These are phyloP conservation scores for Sarcophaga peregrina DNA, from an alignment of 1,140 invertebrate genomes.

Conservation along the genomic window DNA sequence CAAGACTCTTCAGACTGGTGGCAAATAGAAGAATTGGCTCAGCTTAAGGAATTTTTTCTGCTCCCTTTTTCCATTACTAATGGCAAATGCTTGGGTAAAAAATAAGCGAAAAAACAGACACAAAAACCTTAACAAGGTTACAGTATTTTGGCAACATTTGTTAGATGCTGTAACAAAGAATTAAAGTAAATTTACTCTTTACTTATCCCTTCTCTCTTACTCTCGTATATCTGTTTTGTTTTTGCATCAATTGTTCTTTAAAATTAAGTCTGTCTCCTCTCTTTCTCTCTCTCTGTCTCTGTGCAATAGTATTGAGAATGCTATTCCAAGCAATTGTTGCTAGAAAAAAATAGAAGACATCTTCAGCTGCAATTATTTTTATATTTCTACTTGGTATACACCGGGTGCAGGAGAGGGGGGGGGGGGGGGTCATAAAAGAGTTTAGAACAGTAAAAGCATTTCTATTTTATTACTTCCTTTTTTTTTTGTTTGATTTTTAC, in stretches of 20 bases:
- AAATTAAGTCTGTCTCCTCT: no score
- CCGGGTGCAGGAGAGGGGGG: neutral
- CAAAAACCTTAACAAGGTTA: neutral
- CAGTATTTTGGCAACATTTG: slow-evolving; percentile 34
- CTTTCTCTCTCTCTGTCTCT: no score
- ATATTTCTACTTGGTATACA: neutral
- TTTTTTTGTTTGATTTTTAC: neutral
- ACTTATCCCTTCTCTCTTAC: neutral
- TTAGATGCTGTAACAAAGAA: slow-evolving; percentile 3
- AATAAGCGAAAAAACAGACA: no score
- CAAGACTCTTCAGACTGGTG: neutral
- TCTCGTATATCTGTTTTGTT: neutral
- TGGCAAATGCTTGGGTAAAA: neutral
- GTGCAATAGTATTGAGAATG: no score
- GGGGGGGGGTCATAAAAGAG: neutral
- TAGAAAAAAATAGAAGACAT: no score
- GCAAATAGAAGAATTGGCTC: slow-evolving; percentile 25
- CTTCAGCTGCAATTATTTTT: no score
- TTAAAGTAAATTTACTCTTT: slow-evolving; percentile 10
- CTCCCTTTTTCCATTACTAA: slow-evolving; percentile 1
- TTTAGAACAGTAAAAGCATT: neutral
- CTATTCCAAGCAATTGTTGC: no score
- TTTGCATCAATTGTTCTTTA: no score
- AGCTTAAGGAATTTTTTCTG: slow-evolving; percentile 30
- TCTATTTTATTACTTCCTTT: neutral